Evolutionary conservation across 2,113 vertebrate species (phyloP).

Genomic region (Notarius lentiginosus): DNA sequence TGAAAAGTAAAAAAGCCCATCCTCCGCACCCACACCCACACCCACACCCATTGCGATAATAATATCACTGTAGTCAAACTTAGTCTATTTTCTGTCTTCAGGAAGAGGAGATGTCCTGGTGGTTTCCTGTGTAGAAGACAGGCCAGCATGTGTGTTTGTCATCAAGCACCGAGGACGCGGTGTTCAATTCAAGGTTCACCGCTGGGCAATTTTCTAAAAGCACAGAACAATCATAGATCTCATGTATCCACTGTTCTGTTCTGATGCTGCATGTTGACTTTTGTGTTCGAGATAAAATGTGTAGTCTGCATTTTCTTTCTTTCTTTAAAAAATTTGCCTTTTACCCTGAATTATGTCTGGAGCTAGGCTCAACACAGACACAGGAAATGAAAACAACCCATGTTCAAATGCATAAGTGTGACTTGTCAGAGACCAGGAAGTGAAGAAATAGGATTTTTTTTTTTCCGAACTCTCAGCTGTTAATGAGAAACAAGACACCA

Average conservation of each 20-base stretch:
- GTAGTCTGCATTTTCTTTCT: not conserved
- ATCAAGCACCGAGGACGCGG: conserved; percentile 32
- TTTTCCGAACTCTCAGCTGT: not conserved
- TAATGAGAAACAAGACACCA: not conserved
- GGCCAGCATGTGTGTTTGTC: conserved; percentile 47
- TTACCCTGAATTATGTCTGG: conserved; percentile 4
- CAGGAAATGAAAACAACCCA: not conserved
- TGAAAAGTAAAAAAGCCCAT: conserved; percentile 22
- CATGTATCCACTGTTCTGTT: conserved; percentile 19
- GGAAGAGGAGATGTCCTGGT: not conserved
- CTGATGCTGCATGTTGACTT: conserved; percentile 17
- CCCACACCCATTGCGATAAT: not conserved
- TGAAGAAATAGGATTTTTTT: not conserved
- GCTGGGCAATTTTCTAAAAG: not conserved
- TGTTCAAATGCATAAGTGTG: not conserved
- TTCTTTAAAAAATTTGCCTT: not conserved
- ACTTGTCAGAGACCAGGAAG: not conserved
- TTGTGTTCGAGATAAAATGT: not conserved
- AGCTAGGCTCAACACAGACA: not conserved
- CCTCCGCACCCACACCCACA: not conserved
- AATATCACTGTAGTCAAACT: conserved; percentile 18
- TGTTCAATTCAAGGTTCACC: conserved; percentile 17
- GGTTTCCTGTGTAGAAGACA: conserved; percentile 41
- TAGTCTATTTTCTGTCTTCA: conserved; percentile 11
- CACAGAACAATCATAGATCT: conserved; percentile 42